Percentiles rank a stretch among this genome's conserved stretches.
Conservation (phyloP, 2,113 vertebrate genomes). For the Cercocebus atys region DNA sequence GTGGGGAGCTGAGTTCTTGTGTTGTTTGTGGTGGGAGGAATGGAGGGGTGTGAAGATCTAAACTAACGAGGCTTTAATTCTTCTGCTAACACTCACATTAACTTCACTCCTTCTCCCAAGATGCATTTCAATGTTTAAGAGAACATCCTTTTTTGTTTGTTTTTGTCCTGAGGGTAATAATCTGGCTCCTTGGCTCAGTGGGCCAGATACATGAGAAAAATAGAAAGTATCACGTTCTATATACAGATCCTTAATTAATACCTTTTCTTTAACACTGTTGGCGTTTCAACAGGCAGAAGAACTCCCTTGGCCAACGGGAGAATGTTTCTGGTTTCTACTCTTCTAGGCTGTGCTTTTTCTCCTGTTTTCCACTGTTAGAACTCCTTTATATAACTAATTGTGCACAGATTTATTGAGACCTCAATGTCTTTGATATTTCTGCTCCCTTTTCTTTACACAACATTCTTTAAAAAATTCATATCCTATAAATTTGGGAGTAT, state of each 20-base stretch:
- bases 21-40: too few species aligned
- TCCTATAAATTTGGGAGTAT: neutral
- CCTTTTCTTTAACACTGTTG: neutral
- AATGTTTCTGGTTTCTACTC: neutral
- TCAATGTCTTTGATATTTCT: neutral
- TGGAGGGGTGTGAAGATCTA: fast-evolving
- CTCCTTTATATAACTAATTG: neutral
- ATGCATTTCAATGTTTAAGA: neutral
- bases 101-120: neutral
- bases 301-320: neutral
- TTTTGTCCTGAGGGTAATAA: conserved; percentile 17
- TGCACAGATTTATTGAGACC: neutral
- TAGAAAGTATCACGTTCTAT: neutral
- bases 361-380: neutral
- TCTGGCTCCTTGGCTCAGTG: neutral
- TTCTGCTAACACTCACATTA: neutral
- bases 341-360: neutral
- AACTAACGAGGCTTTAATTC: neutral
- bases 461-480: neutral
- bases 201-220: neutral
- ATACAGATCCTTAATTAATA: neutral
- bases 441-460: neutral
- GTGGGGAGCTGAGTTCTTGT: neutral
- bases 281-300: neutral
- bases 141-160: neutral